Percentiles rank a stretch among this genome's conserved stretches.
Conservation (phyloP, 2,113 vertebrate species). For the Misgurnus mizolepis region DNA sequence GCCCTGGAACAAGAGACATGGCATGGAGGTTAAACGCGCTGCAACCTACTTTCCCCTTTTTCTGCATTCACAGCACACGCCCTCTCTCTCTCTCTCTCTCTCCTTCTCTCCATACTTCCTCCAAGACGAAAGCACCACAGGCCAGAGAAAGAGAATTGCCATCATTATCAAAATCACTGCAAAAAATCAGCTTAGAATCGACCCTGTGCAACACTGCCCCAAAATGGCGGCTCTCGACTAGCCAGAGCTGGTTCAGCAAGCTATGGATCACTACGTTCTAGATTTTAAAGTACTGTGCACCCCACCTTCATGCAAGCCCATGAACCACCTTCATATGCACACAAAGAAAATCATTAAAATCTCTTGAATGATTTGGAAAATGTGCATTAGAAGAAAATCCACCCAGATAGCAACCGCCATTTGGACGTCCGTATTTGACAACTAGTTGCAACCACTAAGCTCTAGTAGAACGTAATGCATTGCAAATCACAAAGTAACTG, state of each 20-base stretch:
- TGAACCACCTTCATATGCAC: not conserved
- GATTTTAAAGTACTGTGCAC: conserved; percentile 36
- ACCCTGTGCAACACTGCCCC: not conserved
- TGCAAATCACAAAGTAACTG: not conserved
- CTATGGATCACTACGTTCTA: conserved; percentile 24
- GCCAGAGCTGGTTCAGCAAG: conserved; percentile 10
- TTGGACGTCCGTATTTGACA: not conserved
- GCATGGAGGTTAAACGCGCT: conserved; percentile 42
- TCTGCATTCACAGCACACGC: conserved; percentile 38
- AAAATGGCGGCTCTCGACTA: conserved; percentile 38
- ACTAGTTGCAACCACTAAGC: not conserved
- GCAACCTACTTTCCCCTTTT: conserved; percentile 51
- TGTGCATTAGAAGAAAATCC: not conserved
- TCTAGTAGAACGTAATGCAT: not conserved
- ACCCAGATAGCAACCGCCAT: not conserved
- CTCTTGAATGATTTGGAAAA: not conserved
- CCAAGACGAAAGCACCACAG: conserved; percentile 47
- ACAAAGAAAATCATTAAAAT: not conserved
- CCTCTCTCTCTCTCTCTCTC: conserved; percentile 27
- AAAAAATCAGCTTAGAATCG: conserved; percentile 37
- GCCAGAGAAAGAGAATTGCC: conserved; percentile 28
- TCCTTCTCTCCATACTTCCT: conserved; percentile 27
- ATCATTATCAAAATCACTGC: conserved; percentile 42
- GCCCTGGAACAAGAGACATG: conserved; percentile 76
- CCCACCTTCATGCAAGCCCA: not conserved